Base-by-base conservation (phyloP, 2,797 vertebrate species). In the Dipus sagitta region DNA sequence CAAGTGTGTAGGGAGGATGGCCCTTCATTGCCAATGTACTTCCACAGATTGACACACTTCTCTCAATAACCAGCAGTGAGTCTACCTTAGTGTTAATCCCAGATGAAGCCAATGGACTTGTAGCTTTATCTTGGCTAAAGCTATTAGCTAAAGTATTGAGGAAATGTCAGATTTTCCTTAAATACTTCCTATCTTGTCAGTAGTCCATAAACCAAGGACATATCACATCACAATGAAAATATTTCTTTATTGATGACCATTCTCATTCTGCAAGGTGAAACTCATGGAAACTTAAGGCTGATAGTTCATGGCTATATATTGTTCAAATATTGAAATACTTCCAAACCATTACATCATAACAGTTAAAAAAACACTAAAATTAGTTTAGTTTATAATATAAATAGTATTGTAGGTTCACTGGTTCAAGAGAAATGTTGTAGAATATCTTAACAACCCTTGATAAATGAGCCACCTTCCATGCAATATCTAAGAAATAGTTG, bases 351-450 rank as follows among this genome's bases (percentile, higher is more conserved):
- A 74, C 58, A 64, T 47, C 11, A 24, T 75, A 75, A 74, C 34
- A 86, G 62, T 20, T 11, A 38, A 11, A 75, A 75, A 13, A n/a
- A 7, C 6, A 64, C 58, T 11, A 23, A n/a, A 54, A 12, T 60
- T 75, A 86, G 60, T 64, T 60, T 75, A 86, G 60, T 64, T 86
- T 42, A n/a, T 24, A 86, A 64, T 64, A 64, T 64, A 64, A 64
- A 24, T 64, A 3, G 34, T 47, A 24, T 42, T 60, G 8, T 75
- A 38, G 75, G 28, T 75, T 84, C 42, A 83, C 18, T 83, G 72
- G 68, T 42, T 52, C 52, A 91, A 80, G 34, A 60, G 28, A 91
- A 79, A 90, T 80, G 64, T 78, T 93, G 21, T 79, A 89, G 52
- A 32, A 13, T 88, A 24, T 94, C 65, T 88, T 62, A 74, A 76